Base-by-base conservation (phyloP, 2,888 invertebrate species). In the Eutolmus rufibarbis region DNA sequence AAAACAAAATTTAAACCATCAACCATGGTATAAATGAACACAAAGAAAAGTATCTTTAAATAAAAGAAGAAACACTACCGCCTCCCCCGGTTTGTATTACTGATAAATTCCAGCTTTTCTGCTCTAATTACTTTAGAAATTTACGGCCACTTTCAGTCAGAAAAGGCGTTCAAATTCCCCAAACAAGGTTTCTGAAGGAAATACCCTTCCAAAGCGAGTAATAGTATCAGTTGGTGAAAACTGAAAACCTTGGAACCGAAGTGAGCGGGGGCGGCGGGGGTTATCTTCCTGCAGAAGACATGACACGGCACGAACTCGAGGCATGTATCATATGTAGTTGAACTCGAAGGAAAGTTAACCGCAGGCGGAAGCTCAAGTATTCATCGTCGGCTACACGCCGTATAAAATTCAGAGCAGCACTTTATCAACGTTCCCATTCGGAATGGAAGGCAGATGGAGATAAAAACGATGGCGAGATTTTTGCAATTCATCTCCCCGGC, bases 391-490 rank as follows among this genome's bases (percentile, higher is more conserved):
- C 31, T 82, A 66, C 66, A 57, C 31, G 57, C 57, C 28, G 57
- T 66, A 82, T 66, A 40, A 82, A 82, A 82, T 82, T 82, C 40
- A 82, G 66, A 56, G 37, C 37, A 66, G 19, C 66, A 66, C 82
- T 82, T 82, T 57, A 82, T 82, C 82, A 82, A 82, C 31, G 40
- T 57, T 66, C 19, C 40, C 51, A 66, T 40, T 82, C 34, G 14
- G 34, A 66, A 19, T 66, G 66, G 66, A 66, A 66, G 57, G 66
- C 23, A 37, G 57, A 57, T 28, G 57, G n/a, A 66, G 82, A 37
- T 82, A 82, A 82, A 82, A 82, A 66, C 31, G 37, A 4, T 81
- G 66, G 66, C 37, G 82, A 82, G 57, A 82, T 82, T 82, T 82
- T 82, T 51, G 66, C 82, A 82, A 82, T 57, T 82, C 57, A 82